These are phyloP conservation scores for Theretra japonica DNA, from an alignment of 2,888 invertebrate genomes.

Conservation along the genomic window DNA sequence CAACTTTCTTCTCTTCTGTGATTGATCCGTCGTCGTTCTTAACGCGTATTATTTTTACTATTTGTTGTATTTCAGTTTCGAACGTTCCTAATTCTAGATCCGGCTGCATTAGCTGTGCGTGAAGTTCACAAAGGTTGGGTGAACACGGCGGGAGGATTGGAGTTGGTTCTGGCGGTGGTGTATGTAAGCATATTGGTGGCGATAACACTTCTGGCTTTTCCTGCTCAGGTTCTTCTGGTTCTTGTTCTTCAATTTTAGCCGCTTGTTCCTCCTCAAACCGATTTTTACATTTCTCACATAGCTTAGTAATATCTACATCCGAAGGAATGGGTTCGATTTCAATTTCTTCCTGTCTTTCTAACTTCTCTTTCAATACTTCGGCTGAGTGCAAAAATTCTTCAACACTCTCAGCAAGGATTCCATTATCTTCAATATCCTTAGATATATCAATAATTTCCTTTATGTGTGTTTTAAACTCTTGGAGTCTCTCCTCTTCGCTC, in stretches of 20 bases:
- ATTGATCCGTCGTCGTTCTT: slow-evolving; percentile 56
- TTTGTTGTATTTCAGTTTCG: slow-evolving; percentile 53
- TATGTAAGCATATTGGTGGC: not conserved
- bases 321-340: slow-evolving; percentile 1
- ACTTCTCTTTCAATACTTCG: slow-evolving; percentile 33
- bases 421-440: slow-evolving; percentile 44
- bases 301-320: slow-evolving; percentile 22
- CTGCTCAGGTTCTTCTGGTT: not conserved
- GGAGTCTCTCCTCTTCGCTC: slow-evolving; percentile 36
- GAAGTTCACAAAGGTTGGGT: slow-evolving; percentile 25
- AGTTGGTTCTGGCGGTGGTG: not conserved
- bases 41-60: slow-evolving; percentile 50
- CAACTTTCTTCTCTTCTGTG: slow-evolving; percentile 50
- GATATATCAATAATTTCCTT: slow-evolving; percentile 46
- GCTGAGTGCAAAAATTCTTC: slow-evolving; percentile 49
- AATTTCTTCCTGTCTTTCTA: slow-evolving; percentile 34
- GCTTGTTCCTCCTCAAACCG: slow-evolving; percentile 35
- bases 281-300: slow-evolving; percentile 42
- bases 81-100: slow-evolving; percentile 49
- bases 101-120: slow-evolving; percentile 26
- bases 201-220: not conserved
- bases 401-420: slow-evolving; percentile 38
- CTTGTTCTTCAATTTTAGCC: not conserved
- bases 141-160: not conserved
- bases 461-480: slow-evolving; percentile 46